Base-by-base conservation (phyloP, 2,888 invertebrate genomes). In the Serripes groenlandicus region DNA sequence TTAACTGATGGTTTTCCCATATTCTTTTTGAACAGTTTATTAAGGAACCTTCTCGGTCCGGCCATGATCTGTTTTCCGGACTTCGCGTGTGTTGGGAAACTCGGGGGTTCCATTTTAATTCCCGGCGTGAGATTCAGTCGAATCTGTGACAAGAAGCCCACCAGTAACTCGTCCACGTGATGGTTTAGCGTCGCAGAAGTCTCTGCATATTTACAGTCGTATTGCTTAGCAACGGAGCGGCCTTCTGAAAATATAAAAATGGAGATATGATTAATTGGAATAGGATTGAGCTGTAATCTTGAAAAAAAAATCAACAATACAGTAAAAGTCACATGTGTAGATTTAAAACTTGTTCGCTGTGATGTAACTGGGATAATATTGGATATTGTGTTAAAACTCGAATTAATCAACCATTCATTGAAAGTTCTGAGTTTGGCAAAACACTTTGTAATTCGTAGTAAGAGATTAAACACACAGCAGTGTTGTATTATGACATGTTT, bases 131-230 rank as follows among this genome's bases (percentile, higher is more conserved):
- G 71, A 30, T 98, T 98, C 88, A 98, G 96, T 74, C 98, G 96
- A 90, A 98, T 98, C 95, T 98, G 98, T 91, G 97, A 97, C 82
- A 99, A 96, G 75, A 98, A 97, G 0, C 98, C 98, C 26, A 98
- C 98, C 56, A 99, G 96, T 0, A 99, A 96, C 92, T 99, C 98
- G 95, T 99, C 98, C 49, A 98, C 98, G 94, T 99, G 98, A 96
- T 98, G 98, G 95, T 98, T 98, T 92, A 99, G 97, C 32, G 98
- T 98, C 30, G 98, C 98, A 0, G 98, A 98, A 34, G 98, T 97
- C 95, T 99, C 99, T 88, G 98, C 97, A 95, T 98, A 98, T 95
- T 98, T 98, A 74, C 97, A 97, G 88, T 97, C 97, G 95, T 97
- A 90, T 60, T 88, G 87, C n/a, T 82, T 83, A 18, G 90, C 89